Base-by-base conservation (phyloP, 2,888 invertebrate species). In the Brachynemurus nebulosus region DNA sequence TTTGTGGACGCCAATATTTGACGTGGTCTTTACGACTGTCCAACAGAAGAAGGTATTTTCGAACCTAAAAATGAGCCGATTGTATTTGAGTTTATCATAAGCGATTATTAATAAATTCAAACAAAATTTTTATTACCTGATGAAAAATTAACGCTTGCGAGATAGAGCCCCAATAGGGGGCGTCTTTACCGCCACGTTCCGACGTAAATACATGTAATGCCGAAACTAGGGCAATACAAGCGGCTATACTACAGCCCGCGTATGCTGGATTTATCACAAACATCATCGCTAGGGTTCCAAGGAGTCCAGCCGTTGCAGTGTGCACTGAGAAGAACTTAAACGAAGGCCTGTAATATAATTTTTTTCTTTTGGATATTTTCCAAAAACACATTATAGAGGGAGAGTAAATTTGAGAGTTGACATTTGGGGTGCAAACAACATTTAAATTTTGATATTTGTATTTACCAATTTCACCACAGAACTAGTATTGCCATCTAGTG, bases 101-200 rank as follows among this genome's bases (percentile, higher is more conserved):
- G 16, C 14, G 16, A 3, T 14, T 8, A 11, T n/a, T 34, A 9
- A 14, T 35, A 36, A 16, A 3, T 16, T 14, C 18, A 9, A 14
- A 36, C 11, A 2, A 5, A 40, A 40, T 9, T 5, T 8, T 17
- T 16, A 14, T 52, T 49, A 82, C 91, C 76, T 96, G 95, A 62
- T 98, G 97, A 66, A 98, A 98, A 61, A 98, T 96, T 17, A 98
- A 72, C n/a, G 98, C 96, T 69, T 98, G 98, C 14, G 93, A 92
- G 53, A 98, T 92, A 43, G 92, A 93, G 23, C 98, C 98, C 96
- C 98, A 98, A 51, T 76, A 74, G 20, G 79, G 75, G 9, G 74
- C 74, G 12, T 86, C 83, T 2, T 74, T 72, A 37, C 80, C 80
- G 8, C 27, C 18, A 57, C 72, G 72, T 21, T 86, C 83, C 0